phyloP scores from a whole-genome alignment of 2,888 invertebrate species.

The Phortica okadai region DNA sequence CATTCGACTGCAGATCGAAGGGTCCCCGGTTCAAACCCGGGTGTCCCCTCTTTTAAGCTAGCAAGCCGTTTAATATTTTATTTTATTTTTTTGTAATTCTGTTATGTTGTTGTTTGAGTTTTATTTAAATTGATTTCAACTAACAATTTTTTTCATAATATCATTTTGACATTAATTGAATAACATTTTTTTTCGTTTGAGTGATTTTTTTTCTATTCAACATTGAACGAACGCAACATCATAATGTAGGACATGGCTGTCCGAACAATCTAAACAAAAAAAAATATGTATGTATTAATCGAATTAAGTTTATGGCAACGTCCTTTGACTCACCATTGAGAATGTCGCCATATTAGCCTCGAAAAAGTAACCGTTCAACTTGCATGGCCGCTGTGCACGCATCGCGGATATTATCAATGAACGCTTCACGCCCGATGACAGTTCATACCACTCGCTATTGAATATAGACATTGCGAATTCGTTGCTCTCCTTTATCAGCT shows the following conservation, averaged over 20 bases:
- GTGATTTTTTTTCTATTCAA: not conserved
- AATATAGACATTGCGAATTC: not conserved
- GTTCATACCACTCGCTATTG: not conserved
- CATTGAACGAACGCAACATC: constrained; percentile 10
- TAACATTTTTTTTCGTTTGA: not conserved
- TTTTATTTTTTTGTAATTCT: too few relatives aligned
- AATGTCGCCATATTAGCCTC: constrained; percentile 20
- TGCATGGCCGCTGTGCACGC: constrained; percentile 3
- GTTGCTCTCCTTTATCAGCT: not conserved
- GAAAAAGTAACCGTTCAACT: constrained; percentile 6
- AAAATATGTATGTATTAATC: not conserved
- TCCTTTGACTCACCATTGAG: constrained; percentile 4
- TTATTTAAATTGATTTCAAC: too few relatives aligned
- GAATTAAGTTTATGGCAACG: not conserved
- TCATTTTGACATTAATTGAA: too few relatives aligned
- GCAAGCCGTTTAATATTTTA: too few relatives aligned
- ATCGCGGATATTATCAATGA: not conserved
- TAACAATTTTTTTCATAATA: too few relatives aligned
- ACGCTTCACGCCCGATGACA: not conserved
- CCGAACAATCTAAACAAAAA: constrained; percentile 6
- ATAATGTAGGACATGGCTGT: constrained; percentile 8
- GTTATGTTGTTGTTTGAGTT: too few relatives aligned
- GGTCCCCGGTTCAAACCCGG: constrained; percentile 71
- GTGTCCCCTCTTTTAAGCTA: constrained; percentile 54
- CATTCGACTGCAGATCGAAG: constrained; percentile 70